Evolutionary conservation across 2,797 vertebrate species (phyloP).

Genomic region (Acropternis orthonyx): DNA sequence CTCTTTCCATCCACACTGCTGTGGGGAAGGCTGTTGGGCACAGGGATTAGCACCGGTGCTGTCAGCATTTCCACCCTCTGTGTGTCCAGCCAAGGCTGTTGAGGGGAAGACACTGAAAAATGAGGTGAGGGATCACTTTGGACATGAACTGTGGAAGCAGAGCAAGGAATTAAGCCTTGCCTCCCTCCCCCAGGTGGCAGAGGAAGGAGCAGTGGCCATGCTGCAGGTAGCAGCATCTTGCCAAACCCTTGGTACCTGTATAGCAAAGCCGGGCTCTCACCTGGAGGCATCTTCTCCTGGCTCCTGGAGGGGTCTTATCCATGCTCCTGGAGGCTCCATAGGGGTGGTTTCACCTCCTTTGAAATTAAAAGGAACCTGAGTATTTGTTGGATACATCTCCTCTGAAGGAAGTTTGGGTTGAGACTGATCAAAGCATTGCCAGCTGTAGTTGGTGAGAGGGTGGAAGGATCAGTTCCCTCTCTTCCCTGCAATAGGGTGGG

Average conservation of each 20-base stretch:
- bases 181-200: background rate
- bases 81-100: background rate
- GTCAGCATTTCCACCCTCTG: background rate
- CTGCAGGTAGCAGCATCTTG: fast-evolving
- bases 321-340: background rate
- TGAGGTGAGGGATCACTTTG: background rate
- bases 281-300: background rate
- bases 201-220: background rate
- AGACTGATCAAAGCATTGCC: fast-evolving
- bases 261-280: background rate
- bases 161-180: background rate
- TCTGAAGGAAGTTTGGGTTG: background rate
- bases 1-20: background rate
- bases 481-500: background rate
- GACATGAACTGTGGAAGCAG: background rate
- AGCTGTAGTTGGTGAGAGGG: background rate
- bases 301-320: background rate
- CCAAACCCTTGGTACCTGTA: background rate
- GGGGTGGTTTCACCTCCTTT: background rate
- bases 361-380: background rate
- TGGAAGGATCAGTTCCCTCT: background rate
- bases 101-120: background rate
- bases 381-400: background rate
- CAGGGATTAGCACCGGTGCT: fast-evolving
- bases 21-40: background rate